These are phyloP conservation scores for Ictalurus furcatus DNA, from an alignment of 2,113 vertebrate species.

Conservation along the genomic window DNA sequence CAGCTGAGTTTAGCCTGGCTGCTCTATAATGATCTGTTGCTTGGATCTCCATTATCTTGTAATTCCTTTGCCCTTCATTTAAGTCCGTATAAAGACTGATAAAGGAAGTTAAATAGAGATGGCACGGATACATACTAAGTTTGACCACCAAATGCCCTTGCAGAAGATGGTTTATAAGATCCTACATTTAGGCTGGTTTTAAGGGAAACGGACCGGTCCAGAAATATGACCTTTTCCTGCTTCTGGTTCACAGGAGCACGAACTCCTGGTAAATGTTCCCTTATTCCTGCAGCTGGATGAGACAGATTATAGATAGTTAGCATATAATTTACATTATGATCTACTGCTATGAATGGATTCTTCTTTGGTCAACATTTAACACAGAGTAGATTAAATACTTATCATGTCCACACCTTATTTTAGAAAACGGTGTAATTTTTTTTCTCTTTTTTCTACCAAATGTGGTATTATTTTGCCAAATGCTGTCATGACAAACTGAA, in stretches of 20 bases:
- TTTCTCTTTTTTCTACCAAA: background rate
- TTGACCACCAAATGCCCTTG: slow-evolving; percentile 33
- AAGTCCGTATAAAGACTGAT: slow-evolving; percentile 43
- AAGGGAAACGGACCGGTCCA: background rate
- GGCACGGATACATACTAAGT: slow-evolving; percentile 22
- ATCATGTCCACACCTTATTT: background rate
- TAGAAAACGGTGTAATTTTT: background rate
- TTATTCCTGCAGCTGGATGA: slow-evolving; percentile 33
- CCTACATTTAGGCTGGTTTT: background rate
- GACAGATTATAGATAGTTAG: background rate
- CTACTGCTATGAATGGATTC: slow-evolving; percentile 9
- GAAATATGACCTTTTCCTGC: slow-evolving; percentile 29
- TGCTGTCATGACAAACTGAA: slow-evolving; percentile 1
- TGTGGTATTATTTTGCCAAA: background rate
- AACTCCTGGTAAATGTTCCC: slow-evolving; percentile 9
- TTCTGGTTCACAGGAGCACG: slow-evolving; percentile 23
- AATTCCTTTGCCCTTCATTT: slow-evolving; percentile 59
- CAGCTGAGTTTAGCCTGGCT: slow-evolving; percentile 58
- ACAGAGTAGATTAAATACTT: background rate
- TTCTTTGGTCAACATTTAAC: slow-evolving; percentile 3
- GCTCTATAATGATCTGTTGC: slow-evolving; percentile 65
- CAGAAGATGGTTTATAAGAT: background rate
- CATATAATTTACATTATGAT: background rate
- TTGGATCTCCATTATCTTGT: slow-evolving; percentile 62
- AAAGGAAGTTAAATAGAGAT: slow-evolving; percentile 44